Percentiles rank a stretch among this genome's conserved stretches.
Evolutionary conservation across 2,113 vertebrate genomes (phyloP).

Genomic region (Peromyscus polionotus): DNA sequence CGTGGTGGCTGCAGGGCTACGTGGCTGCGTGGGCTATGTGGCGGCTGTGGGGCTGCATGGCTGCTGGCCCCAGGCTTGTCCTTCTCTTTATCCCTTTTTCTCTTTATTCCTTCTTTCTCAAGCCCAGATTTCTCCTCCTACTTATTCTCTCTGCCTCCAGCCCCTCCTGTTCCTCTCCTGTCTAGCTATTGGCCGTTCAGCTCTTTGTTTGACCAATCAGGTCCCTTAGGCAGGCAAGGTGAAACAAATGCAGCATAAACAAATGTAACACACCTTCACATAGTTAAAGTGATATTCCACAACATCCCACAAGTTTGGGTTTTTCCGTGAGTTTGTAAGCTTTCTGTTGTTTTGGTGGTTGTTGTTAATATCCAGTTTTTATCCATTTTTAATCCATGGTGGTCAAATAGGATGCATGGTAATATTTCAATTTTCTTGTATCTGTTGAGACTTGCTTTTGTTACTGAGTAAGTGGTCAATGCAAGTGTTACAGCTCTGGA

Average conservation of each 20-base stretch:
- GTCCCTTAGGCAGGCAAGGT: neutral
- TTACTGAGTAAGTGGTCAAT: neutral
- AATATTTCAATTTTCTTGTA: neutral
- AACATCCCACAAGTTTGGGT: neutral
- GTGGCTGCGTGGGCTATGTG: too few species aligned
- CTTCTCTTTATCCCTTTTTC: neutral
- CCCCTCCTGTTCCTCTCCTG: neutral
- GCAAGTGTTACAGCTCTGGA: neutral
- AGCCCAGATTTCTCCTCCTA: neutral
- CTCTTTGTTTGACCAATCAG: neutral
- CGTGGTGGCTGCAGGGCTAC: too few species aligned
- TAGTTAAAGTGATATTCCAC: neutral
- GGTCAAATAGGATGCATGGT: neutral
- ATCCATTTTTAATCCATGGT: neutral
- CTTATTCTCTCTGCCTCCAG: neutral
- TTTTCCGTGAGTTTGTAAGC: neutral
- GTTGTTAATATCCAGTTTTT: too few species aligned
- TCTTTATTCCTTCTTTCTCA: neutral
- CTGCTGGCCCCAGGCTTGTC: neutral
- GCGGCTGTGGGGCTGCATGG: too few species aligned
- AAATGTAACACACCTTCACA: neutral
- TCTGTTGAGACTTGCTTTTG: neutral
- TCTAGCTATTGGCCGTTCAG: neutral
- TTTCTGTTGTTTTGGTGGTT: neutral
- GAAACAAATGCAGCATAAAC: neutral